Evolutionary conservation across 2,797 vertebrate species (phyloP), one percentile per base, ranked within the genome.

Genomic region (Eutrigla gurnardus): DNA sequence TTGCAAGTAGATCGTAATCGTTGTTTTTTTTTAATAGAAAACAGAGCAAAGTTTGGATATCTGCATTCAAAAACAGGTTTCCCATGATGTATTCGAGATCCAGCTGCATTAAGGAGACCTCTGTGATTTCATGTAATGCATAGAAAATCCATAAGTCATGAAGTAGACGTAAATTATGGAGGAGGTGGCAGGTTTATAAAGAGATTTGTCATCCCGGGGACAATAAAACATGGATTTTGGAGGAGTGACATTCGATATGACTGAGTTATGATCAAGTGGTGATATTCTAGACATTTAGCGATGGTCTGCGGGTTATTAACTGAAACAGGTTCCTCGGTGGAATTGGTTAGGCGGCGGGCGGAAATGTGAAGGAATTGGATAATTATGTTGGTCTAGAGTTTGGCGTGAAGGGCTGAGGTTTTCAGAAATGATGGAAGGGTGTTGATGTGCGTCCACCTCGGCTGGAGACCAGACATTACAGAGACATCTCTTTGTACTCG

Each of bases 111-210:
- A 61, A 65, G 25, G 36, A 68, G 33, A 52, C 18, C 35, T 46
- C 14, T 8, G 49, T 36, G 70, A 45, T 35, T 71, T 63, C 7
- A 33, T 50, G 32, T 39, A 35, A 12, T 7, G 46, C 35, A 37
- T 13, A 42, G 64, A 52, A 63, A 70, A 37, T 36, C 55, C 43
- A 67, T 57, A 11, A 50, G 53, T 69, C 59, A 42, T 32, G 18
- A 46, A 65, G n/a, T 4, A 18, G 49, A 14, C 9, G 50, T 72
- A 35, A 46, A 47, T 72, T 52, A 15, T 14, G 25, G 25, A 73
- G 54, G 49, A 57, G 43, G 5, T 57, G 68, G 40, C 62, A 52
- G n/a, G n/a, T 75, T 63, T 63, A 75, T 52, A 36, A 57, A 68
- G 47, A 68, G 18, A 53, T 18, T 17, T 57, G 40, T 55, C 39